Base-by-base conservation (phyloP, 2,113 vertebrate species). In the Archocentrus centrarchus region DNA sequence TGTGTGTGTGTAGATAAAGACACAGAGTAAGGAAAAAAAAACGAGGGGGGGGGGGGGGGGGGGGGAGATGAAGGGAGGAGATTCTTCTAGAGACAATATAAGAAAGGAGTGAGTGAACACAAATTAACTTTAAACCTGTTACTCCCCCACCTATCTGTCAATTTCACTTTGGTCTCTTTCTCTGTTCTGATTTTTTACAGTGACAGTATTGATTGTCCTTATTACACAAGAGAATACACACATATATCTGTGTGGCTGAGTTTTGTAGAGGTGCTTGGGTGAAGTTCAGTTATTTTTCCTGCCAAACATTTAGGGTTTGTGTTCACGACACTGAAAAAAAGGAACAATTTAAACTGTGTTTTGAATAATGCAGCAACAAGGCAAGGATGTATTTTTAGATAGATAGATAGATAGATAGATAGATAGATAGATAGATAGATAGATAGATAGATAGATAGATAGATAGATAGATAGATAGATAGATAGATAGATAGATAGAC, bases 111-210 rank as follows among this genome's bases (percentile, higher is more conserved):
- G 59, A 88, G 82, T 75, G 91, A 86, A 84, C 87, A 79, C 87
- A 91, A 93, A 93, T 91, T 89, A 86, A 88, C 91, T 93, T 92
- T 90, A 93, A 92, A 94, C 80, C 91, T 92, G 93, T 94, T 94
- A 93, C 91, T 93, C 89, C 84, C 73, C 87, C 88, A 85, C 89
- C 92, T 93, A 87, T 94, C 94, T 92, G 92, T 95, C 94, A 94
- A 86, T 91, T 93, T 90, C 88, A 91, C 86, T 94, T 93, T 90
- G 81, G 83, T 84, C 86, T 76, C 88, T 87, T 87, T 94, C 84
- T 93, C 85, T 91, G 82, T 84, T 91, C 85, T 57, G 86, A 86
- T 90, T 91, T 92, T 90, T 83, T 70, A 75, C 75, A 79, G 90
- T 89, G 91, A 93, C 90, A 80, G 81, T 86, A 96, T 95, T 55